Percentiles rank a stretch among this genome's conserved stretches.
Conservation (phyloP, 1,140 invertebrate genomes). For the Liolophura sinensis region DNA sequence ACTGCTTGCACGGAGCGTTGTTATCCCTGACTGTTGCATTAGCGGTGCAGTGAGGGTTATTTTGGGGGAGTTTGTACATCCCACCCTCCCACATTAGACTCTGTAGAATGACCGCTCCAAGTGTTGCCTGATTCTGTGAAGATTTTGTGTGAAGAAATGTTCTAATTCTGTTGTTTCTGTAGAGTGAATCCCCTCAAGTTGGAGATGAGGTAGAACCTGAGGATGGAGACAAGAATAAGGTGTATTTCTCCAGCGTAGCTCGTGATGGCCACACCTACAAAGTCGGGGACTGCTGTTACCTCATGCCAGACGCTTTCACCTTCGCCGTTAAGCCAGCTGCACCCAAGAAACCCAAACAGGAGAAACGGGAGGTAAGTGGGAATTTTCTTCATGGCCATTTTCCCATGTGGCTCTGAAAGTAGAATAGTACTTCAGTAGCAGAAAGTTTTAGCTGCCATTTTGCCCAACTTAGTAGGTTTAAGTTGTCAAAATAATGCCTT, state of each 20-base stretch:
- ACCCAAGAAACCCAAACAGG: slow-evolving; percentile 37
- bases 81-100: too few species aligned
- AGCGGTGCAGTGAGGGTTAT: too few species aligned
- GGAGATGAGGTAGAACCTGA: slow-evolving; percentile 31
- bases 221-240: slow-evolving; percentile 13
- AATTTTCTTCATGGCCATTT: background rate
- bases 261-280: slow-evolving; percentile 67
- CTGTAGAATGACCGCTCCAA: too few species aligned
- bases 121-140: too few species aligned
- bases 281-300: slow-evolving; percentile 74
- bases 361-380: slow-evolving; percentile 32
- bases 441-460: background rate
- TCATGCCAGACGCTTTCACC: slow-evolving; percentile 70
- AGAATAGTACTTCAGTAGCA: too few species aligned
- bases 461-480: background rate
- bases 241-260: slow-evolving; percentile 44
- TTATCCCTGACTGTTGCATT: too few species aligned
- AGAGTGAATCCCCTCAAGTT: slow-evolving; percentile 42
- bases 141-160: background rate
- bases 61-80: too few species aligned
- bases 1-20: too few species aligned
- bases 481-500: too few species aligned
- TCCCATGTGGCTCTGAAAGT: too few species aligned
- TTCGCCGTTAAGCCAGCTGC: slow-evolving; percentile 60
- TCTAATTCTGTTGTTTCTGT: slow-evolving; percentile 19